phyloP scores from a whole-genome alignment of 2,888 invertebrate species.

The Stenodema calcarata region DNA sequence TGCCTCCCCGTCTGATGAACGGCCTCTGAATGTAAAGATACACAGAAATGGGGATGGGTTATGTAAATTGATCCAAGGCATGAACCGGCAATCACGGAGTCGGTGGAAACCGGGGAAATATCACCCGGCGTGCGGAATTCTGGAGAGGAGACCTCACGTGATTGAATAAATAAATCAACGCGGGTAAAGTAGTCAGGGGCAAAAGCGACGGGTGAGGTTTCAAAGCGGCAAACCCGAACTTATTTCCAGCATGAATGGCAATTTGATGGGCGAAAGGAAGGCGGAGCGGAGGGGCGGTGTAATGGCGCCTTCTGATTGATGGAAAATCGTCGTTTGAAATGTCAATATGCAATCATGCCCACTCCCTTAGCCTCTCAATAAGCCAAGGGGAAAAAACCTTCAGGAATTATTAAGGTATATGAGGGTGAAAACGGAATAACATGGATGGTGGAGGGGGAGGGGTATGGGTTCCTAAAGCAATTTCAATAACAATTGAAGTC shows the following conservation, averaged over 20 bases:
- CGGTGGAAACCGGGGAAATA: neutral
- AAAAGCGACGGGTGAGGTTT: neutral
- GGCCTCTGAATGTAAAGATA: neutral
- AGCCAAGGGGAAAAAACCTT: neutral
- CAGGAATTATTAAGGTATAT: constrained; percentile 33
- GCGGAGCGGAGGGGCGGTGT: neutral
- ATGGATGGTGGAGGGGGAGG: neutral
- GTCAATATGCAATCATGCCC: constrained; percentile 40
- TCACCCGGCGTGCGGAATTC: neutral
- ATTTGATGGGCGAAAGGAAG: neutral
- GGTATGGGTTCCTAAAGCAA: neutral
- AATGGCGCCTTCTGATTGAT: constrained; percentile 7
- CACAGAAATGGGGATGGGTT: neutral
- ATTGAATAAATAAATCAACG: constrained; percentile 46
- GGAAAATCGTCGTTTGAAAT: constrained; percentile 41
- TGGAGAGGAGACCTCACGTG: constrained; percentile 30
- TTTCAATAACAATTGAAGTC: constrained; percentile 38
- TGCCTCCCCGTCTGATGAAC: neutral
- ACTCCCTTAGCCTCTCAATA: neutral
- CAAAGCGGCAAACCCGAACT: neutral
- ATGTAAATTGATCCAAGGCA: constrained; percentile 26
- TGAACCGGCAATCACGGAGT: constrained; percentile 1
- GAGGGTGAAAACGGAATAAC: neutral
- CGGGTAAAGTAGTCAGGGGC: neutral
- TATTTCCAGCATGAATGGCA: constrained; percentile 46